Evolutionary conservation across 1,140 invertebrate genomes (phyloP), one percentile per base, ranked within the genome.

Genomic region (Asobara japonica): DNA sequence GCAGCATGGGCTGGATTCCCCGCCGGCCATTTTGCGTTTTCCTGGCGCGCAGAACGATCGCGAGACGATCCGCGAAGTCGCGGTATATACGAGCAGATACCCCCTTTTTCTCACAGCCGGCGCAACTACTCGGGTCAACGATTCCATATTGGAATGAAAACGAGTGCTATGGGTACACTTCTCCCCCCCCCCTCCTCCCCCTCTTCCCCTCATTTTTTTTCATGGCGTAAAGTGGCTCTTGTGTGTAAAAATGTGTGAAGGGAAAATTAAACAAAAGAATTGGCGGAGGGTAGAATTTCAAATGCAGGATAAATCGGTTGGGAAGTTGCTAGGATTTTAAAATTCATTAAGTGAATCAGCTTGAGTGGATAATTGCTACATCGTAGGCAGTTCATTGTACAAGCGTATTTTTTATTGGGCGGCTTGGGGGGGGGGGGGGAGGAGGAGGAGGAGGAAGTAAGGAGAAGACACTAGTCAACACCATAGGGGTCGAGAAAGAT

Each of bases 91-190:
- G 65, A 29, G 38, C 22, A 29, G 22, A 20, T 71, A 71, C 30
- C 36, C 69, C 60, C n/a, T 71, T 71, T 71, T 71, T 64, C 69
- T 65, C 60, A 71, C 69, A 71, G 33, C 22, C 69, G 36, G 38
- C 18, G 16, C 51, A 25, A 36, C 68, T 61, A 64, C 69, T 71
- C 69, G 38, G 69, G 69, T 71, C 69, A 71, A 71, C 61, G 69
- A 71, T 71, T 71, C 69, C 69, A 71, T 71, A 71, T 71, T 71
- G 36, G 61, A 71, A 48, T 48, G 29, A 65, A 71, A 71, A 22
- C 38, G 27, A 27, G 27, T 27, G 48, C 68, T 25, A 56, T 16
- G 20, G 51, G 48, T 61, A 65, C 61, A 65, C 48, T 48, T 36
- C 36, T 38, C 11, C 36, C 60, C 56, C 62, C 11, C 30, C 38